phyloP scores from a whole-genome alignment of 2,113 vertebrate species.

The Microtus montanus region DNA sequence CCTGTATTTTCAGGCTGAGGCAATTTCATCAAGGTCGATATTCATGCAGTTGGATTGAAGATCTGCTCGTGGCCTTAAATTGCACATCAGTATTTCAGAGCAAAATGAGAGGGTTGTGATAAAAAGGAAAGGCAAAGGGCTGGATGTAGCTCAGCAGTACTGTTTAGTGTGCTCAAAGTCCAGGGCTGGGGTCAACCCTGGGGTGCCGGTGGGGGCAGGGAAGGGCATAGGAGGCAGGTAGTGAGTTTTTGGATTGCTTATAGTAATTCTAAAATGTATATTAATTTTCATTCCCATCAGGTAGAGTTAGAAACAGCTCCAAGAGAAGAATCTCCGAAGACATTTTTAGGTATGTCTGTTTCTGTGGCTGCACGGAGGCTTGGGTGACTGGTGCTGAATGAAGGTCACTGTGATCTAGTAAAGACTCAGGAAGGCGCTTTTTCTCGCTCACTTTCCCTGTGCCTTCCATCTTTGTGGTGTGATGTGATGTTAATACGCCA shows the following conservation, averaged over 20 bases:
- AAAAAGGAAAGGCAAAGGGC: neutral
- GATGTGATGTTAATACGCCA: neutral
- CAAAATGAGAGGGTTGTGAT: neutral
- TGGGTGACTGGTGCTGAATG: neutral
- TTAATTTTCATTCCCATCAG: neutral
- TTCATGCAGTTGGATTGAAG: neutral
- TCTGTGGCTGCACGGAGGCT: neutral
- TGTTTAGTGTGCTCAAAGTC: neutral
- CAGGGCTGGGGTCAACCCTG: neutral
- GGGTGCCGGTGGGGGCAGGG: neutral
- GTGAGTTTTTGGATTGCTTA: neutral
- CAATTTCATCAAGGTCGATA: neutral
- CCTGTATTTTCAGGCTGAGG: neutral
- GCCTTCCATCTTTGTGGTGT: neutral
- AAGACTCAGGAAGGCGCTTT: neutral
- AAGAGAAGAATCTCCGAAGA: neutral
- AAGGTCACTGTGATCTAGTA: neutral
- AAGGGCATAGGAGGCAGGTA: neutral
- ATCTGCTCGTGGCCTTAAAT: neutral
- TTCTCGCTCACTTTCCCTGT: neutral
- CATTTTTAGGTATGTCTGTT: neutral
- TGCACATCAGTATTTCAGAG: neutral
- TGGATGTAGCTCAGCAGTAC: neutral
- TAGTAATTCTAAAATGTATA: neutral
- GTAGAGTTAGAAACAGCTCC: neutral